A percentile compares a stretch with the other conserved stretches of the same genome.
Evolutionary conservation across 1,140 invertebrate genomes (phyloP).

Genomic region (Zelostemma sp.): DNA sequence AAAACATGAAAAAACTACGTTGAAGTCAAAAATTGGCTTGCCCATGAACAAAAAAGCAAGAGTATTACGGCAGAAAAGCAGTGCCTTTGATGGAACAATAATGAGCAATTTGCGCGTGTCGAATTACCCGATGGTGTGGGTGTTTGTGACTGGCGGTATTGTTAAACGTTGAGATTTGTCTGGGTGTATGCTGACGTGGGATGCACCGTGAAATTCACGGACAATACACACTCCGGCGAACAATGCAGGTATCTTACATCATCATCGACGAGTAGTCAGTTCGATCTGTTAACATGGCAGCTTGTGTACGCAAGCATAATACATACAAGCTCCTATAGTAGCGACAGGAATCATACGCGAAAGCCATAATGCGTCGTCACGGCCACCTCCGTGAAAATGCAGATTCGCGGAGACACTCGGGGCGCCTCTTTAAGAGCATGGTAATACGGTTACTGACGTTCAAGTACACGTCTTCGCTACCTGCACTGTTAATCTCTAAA

Average conservation of each 20-base stretch:
- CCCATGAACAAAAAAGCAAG: too few species aligned
- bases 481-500: slow-evolving; percentile 16
- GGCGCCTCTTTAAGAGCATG: slow-evolving; percentile 24
- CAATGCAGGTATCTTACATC: slow-evolving; percentile 34
- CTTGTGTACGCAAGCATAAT: slow-evolving; percentile 12
- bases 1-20: too few species aligned
- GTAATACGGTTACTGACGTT: slow-evolving; percentile 22
- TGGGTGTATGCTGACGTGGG: slow-evolving; percentile 12
- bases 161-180: background rate
- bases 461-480: slow-evolving; percentile 5
- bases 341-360: too few species aligned
- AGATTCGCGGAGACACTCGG: slow-evolving; percentile 18
- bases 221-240: slow-evolving; percentile 17
- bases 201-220: slow-evolving; percentile 27
- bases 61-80: too few species aligned
- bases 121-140: slow-evolving; percentile 19
- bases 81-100: background rate
- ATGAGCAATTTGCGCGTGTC: slow-evolving; percentile 1
- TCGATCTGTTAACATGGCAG: background rate
- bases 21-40: too few species aligned
- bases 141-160: slow-evolving; percentile 21
- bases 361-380: slow-evolving; percentile 21
- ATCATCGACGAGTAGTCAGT: slow-evolving; percentile 18
- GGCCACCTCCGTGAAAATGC: slow-evolving; percentile 16
- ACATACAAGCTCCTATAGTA: slow-evolving; percentile 13